Conservation (phyloP, 1,140 invertebrate genomes). For the Bombyx mandarina region DNA sequence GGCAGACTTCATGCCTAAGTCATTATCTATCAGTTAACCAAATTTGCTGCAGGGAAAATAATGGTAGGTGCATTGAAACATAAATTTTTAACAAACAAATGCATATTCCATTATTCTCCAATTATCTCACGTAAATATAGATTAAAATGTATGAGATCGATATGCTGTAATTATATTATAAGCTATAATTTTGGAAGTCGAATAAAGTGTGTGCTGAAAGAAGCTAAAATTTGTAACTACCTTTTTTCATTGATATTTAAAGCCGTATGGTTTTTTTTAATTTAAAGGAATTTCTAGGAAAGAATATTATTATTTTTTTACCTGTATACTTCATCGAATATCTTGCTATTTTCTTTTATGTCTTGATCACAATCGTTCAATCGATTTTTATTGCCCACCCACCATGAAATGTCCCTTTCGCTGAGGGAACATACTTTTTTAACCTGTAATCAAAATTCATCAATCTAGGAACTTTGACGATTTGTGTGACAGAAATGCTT, state of each 20-base stretch:
- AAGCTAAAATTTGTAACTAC: not conserved
- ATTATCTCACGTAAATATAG: not conserved
- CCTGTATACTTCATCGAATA: slow-evolving; percentile 17
- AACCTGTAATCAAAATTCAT: slow-evolving; percentile 62
- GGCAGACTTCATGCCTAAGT: too few relatives aligned
- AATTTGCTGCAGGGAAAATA: too few relatives aligned
- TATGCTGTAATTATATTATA: too few relatives aligned
- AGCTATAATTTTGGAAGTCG: too few relatives aligned
- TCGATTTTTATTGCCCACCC: slow-evolving; percentile 48
- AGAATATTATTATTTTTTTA: not conserved
- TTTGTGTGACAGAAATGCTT: too few relatives aligned
- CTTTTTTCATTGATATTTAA: not conserved
- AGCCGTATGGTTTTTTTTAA: not conserved
- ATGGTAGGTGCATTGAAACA: too few relatives aligned
- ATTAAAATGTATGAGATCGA: not conserved
- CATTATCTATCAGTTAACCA: too few relatives aligned
- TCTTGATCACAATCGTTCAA: slow-evolving; percentile 1
- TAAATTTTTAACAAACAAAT: too few relatives aligned
- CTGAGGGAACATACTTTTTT: slow-evolving; percentile 82
- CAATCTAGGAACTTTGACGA: too few relatives aligned
- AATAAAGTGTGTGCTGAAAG: not conserved
- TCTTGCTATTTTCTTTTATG: slow-evolving; percentile 12
- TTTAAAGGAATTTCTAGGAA: not conserved
- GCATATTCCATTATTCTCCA: not conserved
- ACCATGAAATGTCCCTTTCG: slow-evolving; percentile 65